Conservation (phyloP, 2,113 vertebrate species). For the Cyprinodon tularosa region DNA sequence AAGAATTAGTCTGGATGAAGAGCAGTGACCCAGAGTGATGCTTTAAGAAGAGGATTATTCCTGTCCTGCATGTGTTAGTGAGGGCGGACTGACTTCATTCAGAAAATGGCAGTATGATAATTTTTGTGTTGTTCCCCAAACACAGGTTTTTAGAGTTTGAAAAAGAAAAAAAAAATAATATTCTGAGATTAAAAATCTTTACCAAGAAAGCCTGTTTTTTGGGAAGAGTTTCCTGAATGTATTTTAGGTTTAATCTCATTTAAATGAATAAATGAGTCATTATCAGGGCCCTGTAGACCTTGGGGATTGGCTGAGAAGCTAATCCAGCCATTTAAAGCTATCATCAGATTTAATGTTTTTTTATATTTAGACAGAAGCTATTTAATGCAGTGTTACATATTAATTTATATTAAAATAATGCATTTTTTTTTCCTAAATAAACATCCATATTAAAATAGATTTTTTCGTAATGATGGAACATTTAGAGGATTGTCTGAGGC, state of each 20-base stretch:
- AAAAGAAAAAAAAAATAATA: neutral
- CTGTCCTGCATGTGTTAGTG: neutral
- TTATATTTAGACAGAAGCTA: neutral
- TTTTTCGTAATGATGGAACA: neutral
- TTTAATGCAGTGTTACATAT: neutral
- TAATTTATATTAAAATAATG: neutral
- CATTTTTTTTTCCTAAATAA: neutral
- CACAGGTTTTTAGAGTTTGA: neutral
- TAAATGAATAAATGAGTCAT: neutral
- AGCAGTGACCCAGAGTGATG: constrained; percentile 6
- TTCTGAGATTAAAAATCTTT: neutral
- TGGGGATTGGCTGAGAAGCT: neutral
- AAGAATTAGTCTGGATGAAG: neutral
- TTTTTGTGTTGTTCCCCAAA: constrained; percentile 10
- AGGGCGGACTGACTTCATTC: constrained; percentile 41
- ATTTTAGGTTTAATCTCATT: neutral
- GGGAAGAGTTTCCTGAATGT: neutral
- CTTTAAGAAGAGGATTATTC: constrained; percentile 1
- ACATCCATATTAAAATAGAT: neutral
- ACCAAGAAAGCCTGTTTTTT: neutral
- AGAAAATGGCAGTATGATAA: neutral
- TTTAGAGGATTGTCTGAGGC: neutral
- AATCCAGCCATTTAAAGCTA: neutral
- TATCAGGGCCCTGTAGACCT: neutral
- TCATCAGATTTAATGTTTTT: neutral